phyloP scores from a whole-genome alignment of 2,113 vertebrate genomes.

The Theristicus caerulescens region DNA sequence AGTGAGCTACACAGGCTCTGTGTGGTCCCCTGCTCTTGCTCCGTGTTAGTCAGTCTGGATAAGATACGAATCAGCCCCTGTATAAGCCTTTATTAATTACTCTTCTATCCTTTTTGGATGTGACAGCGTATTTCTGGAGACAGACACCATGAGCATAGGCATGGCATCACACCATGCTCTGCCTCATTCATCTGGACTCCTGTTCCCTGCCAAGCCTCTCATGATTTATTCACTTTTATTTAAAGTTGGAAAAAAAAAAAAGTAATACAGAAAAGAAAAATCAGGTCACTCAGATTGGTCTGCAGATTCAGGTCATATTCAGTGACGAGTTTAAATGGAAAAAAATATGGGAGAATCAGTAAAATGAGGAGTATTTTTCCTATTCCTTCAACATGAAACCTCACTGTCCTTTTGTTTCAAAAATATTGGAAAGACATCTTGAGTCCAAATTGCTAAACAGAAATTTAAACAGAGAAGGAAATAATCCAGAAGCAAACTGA shows the following conservation, averaged over 20 bases:
- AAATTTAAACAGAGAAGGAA: background rate
- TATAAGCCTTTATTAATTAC: background rate
- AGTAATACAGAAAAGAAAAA: background rate
- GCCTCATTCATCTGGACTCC: background rate
- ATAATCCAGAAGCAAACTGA: background rate
- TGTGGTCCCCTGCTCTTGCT: background rate
- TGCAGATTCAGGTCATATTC: conserved; percentile 29
- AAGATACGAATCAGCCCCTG: background rate
- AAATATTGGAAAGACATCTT: background rate
- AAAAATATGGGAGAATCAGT: background rate
- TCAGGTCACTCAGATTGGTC: background rate
- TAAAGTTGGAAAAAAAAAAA: background rate
- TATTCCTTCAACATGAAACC: background rate
- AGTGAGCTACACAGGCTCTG: background rate
- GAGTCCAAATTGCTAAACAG: background rate
- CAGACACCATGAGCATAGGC: background rate
- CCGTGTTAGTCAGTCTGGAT: background rate
- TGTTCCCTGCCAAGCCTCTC: background rate
- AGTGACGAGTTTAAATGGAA: conserved; percentile 11
- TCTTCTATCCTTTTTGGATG: background rate
- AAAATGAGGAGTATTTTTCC: conserved; percentile 6
- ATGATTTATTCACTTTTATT: background rate
- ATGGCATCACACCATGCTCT: background rate
- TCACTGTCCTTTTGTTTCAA: background rate
- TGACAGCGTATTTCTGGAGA: background rate